These are phyloP conservation scores for Marmota flaviventris DNA, from an alignment of 2,113 vertebrate species.

Conservation along the genomic window DNA sequence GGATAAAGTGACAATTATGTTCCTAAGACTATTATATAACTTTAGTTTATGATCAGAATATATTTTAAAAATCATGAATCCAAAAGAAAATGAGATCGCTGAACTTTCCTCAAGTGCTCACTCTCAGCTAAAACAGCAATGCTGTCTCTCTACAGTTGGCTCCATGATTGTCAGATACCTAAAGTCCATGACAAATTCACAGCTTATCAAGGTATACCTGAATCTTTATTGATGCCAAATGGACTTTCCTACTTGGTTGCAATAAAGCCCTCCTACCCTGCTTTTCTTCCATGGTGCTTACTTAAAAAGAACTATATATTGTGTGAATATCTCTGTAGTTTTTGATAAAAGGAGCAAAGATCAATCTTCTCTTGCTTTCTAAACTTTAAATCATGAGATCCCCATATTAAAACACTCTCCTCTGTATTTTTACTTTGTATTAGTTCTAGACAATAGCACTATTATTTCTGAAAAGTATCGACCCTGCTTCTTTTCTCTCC, in stretches of 20 bases:
- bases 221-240: not conserved
- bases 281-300: not conserved
- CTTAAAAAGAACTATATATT: not conserved
- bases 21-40: not conserved
- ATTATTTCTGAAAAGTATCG: conserved; percentile 48
- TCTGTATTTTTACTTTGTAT: not conserved
- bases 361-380: conserved; percentile 10
- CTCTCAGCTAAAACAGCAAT: not conserved
- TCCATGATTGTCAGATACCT: not conserved
- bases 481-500: not conserved
- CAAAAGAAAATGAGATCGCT: not conserved
- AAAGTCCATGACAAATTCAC: not conserved
- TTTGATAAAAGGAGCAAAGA: conserved; percentile 11
- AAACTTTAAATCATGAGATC: conserved; percentile 47
- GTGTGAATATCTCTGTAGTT: not conserved
- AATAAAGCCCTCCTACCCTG: not conserved
- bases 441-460: not conserved
- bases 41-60: not conserved
- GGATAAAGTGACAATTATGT: not conserved
- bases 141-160: not conserved
- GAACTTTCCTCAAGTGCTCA: not conserved
- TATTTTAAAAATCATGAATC: not conserved
- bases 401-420: not conserved
- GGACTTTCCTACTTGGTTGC: not conserved
- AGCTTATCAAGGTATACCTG: not conserved